Base-by-base conservation (phyloP, 2,797 vertebrate genomes). In the Lerista edwardsae region DNA sequence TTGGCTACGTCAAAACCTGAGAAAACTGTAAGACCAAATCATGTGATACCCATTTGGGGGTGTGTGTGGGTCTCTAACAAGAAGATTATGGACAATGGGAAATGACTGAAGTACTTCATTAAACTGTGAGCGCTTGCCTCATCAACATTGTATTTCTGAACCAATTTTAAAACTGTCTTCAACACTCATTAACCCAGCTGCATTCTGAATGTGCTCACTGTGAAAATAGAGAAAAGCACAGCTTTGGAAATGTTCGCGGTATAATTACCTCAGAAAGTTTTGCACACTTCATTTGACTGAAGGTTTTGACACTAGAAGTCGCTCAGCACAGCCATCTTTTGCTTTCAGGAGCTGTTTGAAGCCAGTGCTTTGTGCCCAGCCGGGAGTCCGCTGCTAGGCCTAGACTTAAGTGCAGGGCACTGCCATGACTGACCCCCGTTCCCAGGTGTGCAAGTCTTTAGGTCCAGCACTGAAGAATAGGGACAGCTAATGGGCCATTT, bases 91-190 rank as follows among this genome's bases (percentile, higher is more conserved):
- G 0, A 67, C 3, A 62, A 51, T 0, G 90, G 36, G 65, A 86
- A 86, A 87, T 39, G 0, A 72, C 27, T 84, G 39, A 91, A 89
- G 21, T 0, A 78, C 87, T 90, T 87, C 0, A 61, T 85, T 89
- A 51, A 64, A 39, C 64, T 88, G 39, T 73, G 81, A 74, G 7
- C 55, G 79, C 87, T 91, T 89, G 57, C 3, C 12, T 91, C 23
- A 85, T 55, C 64, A 86, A 80, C 7, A 34, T 84, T 88, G 83
- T 87, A 88, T 59, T 89, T 86, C 87, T 88, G 7, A 55, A 36
- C 41, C 65, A 76, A 90, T 88, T 41, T 88, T 47, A 86, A 88
- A 87, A 85, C 84, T 89, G 86, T 92, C 89, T 93, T 92, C 84
- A 87, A 90, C 87, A 31, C 65, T 90, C 89, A 88, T 90, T 90